Percentiles rank a stretch among this genome's conserved stretches.
These are phyloP conservation scores for Mayetiola destructor DNA, from an alignment of 2,888 invertebrate genomes.

Conservation along the genomic window DNA sequence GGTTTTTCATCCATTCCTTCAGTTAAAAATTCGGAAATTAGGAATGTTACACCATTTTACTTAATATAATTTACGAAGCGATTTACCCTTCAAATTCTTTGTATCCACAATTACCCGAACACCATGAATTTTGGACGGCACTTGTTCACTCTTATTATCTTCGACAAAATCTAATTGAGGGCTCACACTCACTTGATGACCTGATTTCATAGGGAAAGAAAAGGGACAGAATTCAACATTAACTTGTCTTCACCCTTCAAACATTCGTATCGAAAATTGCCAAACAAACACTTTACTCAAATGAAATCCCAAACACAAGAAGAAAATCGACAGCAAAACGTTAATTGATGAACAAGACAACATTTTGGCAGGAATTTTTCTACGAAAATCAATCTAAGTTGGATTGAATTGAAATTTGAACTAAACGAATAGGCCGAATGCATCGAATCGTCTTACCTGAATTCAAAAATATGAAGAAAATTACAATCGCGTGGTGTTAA, in stretches of 20 bases:
- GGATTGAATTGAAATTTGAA: background rate
- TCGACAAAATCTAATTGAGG: slow-evolving; percentile 29
- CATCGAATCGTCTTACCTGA: background rate
- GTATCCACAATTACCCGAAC: slow-evolving; percentile 36
- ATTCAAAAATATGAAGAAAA: too few relatives aligned
- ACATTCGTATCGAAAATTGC: too few relatives aligned
- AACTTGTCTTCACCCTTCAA: too few relatives aligned
- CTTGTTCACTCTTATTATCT: slow-evolving; percentile 21
- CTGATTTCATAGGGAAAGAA: background rate
- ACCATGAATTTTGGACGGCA: slow-evolving; percentile 34
- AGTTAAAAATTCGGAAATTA: background rate
- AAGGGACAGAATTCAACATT: too few relatives aligned
- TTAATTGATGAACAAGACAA: too few relatives aligned
- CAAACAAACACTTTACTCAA: too few relatives aligned
- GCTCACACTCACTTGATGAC: background rate
- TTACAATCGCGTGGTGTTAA: slow-evolving; percentile 1
- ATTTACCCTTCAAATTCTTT: slow-evolving; percentile 26
- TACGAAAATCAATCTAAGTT: slow-evolving; percentile 1
- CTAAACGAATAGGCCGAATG: background rate
- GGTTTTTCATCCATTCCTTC: background rate
- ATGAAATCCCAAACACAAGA: background rate
- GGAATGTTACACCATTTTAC: background rate
- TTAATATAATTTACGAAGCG: background rate
- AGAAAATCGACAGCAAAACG: too few relatives aligned
- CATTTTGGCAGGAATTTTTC: too few relatives aligned